A percentile compares a stretch with the other conserved stretches of the same genome.
Evolutionary conservation across 2,888 invertebrate genomes (phyloP).

Genomic region (Cataglyphis livida): DNA sequence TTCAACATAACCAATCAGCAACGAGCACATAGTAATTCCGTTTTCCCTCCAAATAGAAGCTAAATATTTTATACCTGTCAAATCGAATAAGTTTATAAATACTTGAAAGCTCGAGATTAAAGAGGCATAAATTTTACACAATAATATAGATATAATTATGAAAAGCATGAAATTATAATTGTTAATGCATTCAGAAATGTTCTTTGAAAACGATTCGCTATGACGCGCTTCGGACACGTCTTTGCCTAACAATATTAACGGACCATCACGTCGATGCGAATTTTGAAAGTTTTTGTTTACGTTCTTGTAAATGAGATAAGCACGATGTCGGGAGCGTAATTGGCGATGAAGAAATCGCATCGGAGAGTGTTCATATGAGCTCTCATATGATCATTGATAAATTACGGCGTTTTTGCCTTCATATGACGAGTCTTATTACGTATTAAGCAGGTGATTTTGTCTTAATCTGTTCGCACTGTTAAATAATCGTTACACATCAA

Average conservation of each 20-base stretch:
- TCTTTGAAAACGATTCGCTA: background rate
- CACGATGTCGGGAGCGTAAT: background rate
- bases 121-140: background rate
- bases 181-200: background rate
- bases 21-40: background rate
- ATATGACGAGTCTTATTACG: background rate
- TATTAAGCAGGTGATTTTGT: background rate
- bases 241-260: background rate
- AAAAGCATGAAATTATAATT: background rate
- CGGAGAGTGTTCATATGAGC: background rate
- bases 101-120: background rate
- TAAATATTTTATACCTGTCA: background rate
- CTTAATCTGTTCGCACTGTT: background rate
- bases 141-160: background rate
- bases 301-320: background rate
- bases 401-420: background rate
- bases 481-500: background rate
- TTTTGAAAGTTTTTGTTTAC: background rate
- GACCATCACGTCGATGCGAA: background rate
- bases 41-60: conserved; percentile 13
- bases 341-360: background rate
- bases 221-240: background rate
- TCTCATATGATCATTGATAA: background rate
- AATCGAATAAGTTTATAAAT: background rate
- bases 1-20: background rate